These are phyloP conservation scores for Cheirogaleus medius DNA, from an alignment of 2,113 vertebrate species.

Conservation along the genomic window DNA sequence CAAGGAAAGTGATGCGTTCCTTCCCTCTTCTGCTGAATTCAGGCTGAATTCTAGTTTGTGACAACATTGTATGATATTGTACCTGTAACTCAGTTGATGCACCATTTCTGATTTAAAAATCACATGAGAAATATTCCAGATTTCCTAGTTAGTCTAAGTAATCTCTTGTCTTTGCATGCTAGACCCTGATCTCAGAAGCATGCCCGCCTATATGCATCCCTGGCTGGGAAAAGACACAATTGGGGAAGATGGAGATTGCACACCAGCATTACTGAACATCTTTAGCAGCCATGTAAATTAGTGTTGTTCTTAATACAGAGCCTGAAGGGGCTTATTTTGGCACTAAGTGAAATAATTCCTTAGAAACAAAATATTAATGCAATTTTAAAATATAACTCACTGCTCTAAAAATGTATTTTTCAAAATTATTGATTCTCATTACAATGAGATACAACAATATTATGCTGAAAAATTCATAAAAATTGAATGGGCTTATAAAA, in stretches of 20 bases:
- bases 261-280: not conserved
- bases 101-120: slow-evolving; percentile 5
- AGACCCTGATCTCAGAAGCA: not conserved
- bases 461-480: slow-evolving; percentile 30
- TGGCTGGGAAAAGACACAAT: not conserved
- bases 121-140: not conserved
- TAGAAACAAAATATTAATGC: slow-evolving; percentile 43
- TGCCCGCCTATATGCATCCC: not conserved
- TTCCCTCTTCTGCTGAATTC: not conserved
- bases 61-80: not conserved
- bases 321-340: not conserved
- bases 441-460: slow-evolving; percentile 30
- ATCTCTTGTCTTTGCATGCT: not conserved
- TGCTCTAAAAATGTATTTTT: slow-evolving; percentile 48
- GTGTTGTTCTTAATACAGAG: not conserved
- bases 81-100: not conserved
- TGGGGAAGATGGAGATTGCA: no score
- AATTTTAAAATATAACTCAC: slow-evolving; percentile 46
- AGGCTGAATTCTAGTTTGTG: not conserved
- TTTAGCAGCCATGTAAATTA: not conserved
- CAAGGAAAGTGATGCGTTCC: not conserved
- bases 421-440: slow-evolving; percentile 40
- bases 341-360: slow-evolving; percentile 27
- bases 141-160: not conserved
- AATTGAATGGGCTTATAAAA: slow-evolving; percentile 27